These are phyloP conservation scores for Characodon lateralis DNA, from an alignment of 2,797 vertebrate genomes.

Conservation along the genomic window DNA sequence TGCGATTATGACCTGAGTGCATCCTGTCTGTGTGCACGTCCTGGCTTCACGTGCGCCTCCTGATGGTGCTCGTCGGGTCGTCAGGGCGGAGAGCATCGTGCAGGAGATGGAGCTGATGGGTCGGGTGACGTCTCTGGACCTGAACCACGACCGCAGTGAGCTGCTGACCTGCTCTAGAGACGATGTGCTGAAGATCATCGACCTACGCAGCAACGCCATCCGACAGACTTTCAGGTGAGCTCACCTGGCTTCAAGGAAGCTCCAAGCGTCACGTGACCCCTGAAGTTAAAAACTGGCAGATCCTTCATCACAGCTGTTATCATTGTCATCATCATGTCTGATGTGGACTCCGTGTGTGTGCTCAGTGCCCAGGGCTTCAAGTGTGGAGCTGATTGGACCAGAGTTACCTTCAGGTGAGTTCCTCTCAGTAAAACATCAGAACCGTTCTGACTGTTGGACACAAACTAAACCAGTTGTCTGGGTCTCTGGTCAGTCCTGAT, in stretches of 20 bases:
- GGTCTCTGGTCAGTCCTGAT: slow-evolving; percentile 83
- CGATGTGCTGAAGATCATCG: slow-evolving; percentile 92
- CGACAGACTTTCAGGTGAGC: slow-evolving; percentile 89
- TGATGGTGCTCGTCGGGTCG: background rate
- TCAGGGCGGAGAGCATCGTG: slow-evolving; percentile 91
- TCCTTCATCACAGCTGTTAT: background rate
- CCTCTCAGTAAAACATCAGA: background rate
- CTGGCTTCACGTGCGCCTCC: too few species aligned
- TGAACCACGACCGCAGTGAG: slow-evolving; percentile 92
- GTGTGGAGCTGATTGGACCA: slow-evolving; percentile 96
- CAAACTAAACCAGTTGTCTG: background rate
- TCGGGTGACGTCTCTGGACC: slow-evolving; percentile 93
- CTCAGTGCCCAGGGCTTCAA: slow-evolving; percentile 93
- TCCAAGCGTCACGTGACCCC: background rate
- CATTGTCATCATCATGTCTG: background rate
- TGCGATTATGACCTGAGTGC: background rate
- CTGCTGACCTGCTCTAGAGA: slow-evolving; percentile 95
- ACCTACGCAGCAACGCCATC: slow-evolving; percentile 85
- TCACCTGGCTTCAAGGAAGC: background rate
- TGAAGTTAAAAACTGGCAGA: background rate
- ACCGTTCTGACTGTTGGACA: background rate
- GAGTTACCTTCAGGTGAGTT: slow-evolving; percentile 93
- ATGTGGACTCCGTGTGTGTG: background rate
- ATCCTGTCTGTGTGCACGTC: background rate
- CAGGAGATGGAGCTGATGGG: slow-evolving; percentile 90